These are phyloP conservation scores for Pristis pectinata DNA, from an alignment of 2,797 vertebrate genomes.

Conservation along the genomic window DNA sequence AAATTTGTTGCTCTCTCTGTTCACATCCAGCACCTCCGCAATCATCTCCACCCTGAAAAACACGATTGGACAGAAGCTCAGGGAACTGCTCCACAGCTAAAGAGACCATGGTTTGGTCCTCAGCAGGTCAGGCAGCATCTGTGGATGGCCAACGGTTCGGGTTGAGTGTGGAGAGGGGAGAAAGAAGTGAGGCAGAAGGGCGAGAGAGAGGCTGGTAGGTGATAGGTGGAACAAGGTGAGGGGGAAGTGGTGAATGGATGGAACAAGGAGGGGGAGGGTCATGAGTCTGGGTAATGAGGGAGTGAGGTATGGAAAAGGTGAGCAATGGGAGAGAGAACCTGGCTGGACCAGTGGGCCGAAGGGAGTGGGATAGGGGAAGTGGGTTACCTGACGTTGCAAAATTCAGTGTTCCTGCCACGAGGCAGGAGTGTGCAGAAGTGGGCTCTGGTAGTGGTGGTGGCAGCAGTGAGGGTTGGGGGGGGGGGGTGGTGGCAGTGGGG, in stretches of 20 bases:
- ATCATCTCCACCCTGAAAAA: slow-evolving; percentile 65
- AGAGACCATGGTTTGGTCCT: no score
- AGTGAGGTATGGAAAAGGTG: background rate
- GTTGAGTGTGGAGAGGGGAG: no score
- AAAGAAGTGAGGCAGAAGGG: no score
- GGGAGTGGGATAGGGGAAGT: no score
- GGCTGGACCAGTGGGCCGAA: no score
- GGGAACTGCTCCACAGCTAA: no score
- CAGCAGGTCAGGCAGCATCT: no score
- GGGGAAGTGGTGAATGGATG: background rate
- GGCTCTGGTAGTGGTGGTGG: background rate
- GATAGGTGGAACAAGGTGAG: background rate
- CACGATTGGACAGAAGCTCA: background rate
- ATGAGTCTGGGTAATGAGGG: background rate
- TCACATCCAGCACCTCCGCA: slow-evolving; percentile 67
- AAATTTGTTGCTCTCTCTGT: slow-evolving; percentile 51
- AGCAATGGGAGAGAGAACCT: background rate
- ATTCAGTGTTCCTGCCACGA: no score
- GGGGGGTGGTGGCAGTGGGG: background rate
- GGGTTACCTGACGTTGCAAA: no score
- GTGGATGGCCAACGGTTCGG: no score
- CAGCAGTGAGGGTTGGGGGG: background rate
- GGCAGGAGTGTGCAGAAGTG: no score
- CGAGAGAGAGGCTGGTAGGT: background rate
- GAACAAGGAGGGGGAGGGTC: background rate